phyloP scores from a whole-genome alignment of 2,888 invertebrate genomes.

The Pherbina coryleti region DNA sequence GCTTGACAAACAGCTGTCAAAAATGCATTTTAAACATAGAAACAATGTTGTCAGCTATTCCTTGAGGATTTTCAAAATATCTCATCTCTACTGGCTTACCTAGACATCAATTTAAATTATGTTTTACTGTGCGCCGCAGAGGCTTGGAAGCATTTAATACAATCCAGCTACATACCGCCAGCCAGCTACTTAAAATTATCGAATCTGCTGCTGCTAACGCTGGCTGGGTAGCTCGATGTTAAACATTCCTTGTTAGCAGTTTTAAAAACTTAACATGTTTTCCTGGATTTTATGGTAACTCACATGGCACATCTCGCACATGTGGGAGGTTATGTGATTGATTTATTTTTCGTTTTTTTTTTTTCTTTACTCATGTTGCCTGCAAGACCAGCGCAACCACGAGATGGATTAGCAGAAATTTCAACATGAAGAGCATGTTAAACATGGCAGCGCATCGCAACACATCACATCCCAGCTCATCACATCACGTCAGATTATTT shows the following conservation, averaged over 20 bases:
- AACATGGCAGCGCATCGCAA: background rate
- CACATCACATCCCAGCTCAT: no score
- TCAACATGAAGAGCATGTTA: constrained; percentile 22
- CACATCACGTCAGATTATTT: no score
- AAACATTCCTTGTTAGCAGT: no score
- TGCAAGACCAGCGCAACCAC: background rate
- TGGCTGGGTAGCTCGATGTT: no score
- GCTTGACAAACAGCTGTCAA: background rate
- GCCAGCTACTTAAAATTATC: background rate
- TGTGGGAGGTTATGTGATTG: background rate
- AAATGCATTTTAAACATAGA: background rate
- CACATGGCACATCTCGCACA: no score
- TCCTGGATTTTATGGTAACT: constrained; percentile 18
- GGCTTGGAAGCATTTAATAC: background rate
- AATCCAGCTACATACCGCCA: background rate
- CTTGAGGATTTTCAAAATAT: background rate
- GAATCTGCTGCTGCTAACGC: no score
- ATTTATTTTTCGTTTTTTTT: no score
- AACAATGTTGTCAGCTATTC: background rate
- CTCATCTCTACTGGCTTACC: background rate
- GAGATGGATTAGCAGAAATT: background rate
- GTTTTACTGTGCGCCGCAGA: background rate
- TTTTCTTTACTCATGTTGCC: no score
- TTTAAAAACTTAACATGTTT: background rate
- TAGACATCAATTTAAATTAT: constrained; percentile 9